These are phyloP conservation scores for Odobenus rosmarus DNA, from an alignment of 2,113 vertebrate species.

Conservation along the genomic window DNA sequence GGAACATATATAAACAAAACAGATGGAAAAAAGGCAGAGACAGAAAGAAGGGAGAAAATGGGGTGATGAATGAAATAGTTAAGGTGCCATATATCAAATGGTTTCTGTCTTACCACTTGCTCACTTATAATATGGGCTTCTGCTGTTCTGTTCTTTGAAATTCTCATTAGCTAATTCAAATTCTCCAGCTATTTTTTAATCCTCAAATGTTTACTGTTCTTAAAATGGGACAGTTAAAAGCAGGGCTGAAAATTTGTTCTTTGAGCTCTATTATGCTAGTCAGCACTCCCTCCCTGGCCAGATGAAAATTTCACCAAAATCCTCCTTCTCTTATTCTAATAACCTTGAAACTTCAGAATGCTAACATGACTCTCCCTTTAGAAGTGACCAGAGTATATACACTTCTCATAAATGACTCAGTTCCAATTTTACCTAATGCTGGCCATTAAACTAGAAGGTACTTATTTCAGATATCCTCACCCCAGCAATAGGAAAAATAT, in stretches of 20 bases:
- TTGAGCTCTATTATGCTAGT: constrained; percentile 13
- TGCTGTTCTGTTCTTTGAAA: constrained; percentile 35
- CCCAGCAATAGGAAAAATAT: not conserved
- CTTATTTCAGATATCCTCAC: constrained; percentile 39
- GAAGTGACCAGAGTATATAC: not conserved
- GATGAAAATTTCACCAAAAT: constrained; percentile 31
- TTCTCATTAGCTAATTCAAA: constrained; percentile 45
- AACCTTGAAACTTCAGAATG: constrained; percentile 22
- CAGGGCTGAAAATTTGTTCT: not conserved
- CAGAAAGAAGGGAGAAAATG: constrained; percentile 8
- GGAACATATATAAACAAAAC: constrained; percentile 39
- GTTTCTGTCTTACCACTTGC: not conserved
- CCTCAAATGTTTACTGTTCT: not conserved
- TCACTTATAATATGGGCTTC: constrained; percentile 26
- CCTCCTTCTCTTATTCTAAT: constrained; percentile 27
- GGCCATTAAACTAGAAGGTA: constrained; percentile 8
- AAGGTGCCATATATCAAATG: not conserved
- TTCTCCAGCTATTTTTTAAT: constrained; percentile 20
- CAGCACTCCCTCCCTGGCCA: not conserved
- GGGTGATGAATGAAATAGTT: constrained; percentile 5
- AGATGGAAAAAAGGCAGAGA: constrained; percentile 19
- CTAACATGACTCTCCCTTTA: constrained; percentile 16
- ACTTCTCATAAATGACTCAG: constrained; percentile 18
- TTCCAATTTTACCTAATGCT: constrained; percentile 32
- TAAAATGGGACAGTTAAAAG: constrained; percentile 1